Evolutionary conservation across 2,113 vertebrate genomes (phyloP).

Genomic region (Rhodinocichla rosea): DNA sequence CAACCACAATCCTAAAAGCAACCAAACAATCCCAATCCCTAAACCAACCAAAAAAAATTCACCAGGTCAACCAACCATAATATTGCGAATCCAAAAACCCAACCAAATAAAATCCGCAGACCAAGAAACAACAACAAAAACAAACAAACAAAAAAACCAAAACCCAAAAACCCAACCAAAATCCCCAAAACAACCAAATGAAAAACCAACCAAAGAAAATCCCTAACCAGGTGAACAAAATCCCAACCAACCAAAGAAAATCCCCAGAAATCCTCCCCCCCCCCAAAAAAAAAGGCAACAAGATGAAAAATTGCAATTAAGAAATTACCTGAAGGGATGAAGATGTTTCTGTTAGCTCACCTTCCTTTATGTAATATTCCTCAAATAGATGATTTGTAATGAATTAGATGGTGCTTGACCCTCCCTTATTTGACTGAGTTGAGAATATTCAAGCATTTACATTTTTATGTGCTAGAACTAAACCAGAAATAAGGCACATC

Average conservation of each 20-base stretch:
- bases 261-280: fast-evolving
- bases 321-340: not conserved
- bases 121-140: fast-evolving
- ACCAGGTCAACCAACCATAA: not conserved
- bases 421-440: not conserved
- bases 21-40: no score
- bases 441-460: not conserved
- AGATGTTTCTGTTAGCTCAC: not conserved
- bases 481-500: not conserved
- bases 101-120: not conserved
- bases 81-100: not conserved
- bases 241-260: not conserved
- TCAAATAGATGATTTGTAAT: not conserved
- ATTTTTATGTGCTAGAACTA: not conserved
- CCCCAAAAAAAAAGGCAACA: fast-evolving
- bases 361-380: not conserved
- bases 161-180: not conserved
- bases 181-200: not conserved
- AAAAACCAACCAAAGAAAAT: no score
- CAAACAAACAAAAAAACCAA: not conserved
- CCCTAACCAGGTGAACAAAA: not conserved
- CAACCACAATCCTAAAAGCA: no score
- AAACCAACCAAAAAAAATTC: not conserved
- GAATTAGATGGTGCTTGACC: not conserved
- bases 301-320: not conserved